Conservation (phyloP, 2,113 vertebrate genomes). For the Sylvia atricapilla region DNA sequence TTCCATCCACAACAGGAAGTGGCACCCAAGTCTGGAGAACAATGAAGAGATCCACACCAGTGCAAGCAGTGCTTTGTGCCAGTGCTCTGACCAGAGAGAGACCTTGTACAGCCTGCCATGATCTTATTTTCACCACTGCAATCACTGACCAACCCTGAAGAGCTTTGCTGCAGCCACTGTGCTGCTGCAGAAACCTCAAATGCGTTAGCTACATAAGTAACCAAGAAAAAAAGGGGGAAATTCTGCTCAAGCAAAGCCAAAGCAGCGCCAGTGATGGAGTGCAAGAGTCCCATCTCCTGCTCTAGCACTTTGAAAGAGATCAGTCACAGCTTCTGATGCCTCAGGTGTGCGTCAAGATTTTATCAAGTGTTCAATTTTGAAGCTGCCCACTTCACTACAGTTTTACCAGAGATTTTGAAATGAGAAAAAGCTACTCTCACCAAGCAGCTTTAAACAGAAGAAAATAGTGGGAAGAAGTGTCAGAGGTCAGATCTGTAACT, state of each 20-base stretch:
- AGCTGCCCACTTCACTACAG: background rate
- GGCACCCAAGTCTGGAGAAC: background rate
- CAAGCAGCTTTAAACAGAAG: conserved; percentile 8
- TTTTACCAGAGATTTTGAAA: background rate
- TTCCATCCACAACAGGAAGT: background rate
- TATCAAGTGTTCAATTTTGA: conserved; percentile 35
- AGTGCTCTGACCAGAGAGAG: background rate
- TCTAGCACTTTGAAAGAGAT: background rate
- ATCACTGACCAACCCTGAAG: background rate
- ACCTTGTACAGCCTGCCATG: background rate
- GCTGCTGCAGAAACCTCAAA: background rate
- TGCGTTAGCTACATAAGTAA: background rate
- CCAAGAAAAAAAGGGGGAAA: background rate
- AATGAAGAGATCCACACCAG: background rate
- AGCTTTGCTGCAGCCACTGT: background rate
- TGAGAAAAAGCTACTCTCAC: background rate
- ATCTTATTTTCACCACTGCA: background rate
- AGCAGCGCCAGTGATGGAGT: background rate
- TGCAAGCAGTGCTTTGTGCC: background rate
- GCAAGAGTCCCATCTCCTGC: background rate
- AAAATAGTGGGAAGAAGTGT: background rate
- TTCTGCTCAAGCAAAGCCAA: background rate
- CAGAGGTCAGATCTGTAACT: background rate
- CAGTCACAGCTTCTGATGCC: background rate
- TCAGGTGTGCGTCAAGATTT: background rate